These are phyloP conservation scores for Pangasius sanitwongsei DNA, from an alignment of 2,797 vertebrate genomes.

Conservation along the genomic window DNA sequence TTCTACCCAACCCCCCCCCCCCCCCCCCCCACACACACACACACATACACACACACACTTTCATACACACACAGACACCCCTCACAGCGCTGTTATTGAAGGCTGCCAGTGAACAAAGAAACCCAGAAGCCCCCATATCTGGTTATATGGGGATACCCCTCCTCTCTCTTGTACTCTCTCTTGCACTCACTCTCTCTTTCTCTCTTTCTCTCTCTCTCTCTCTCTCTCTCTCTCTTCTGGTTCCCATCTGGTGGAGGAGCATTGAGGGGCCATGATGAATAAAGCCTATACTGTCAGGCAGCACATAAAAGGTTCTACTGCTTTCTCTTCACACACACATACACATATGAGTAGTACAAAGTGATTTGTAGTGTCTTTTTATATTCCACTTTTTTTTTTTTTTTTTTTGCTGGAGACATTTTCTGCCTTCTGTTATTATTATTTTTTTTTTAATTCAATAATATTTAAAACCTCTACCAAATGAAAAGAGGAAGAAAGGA, in stretches of 20 bases:
- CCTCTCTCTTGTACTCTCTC: conserved; percentile 60
- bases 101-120: conserved; percentile 75
- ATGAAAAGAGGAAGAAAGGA: neutral
- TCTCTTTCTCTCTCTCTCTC: conserved; percentile 53
- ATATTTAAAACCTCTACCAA: neutral
- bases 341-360: conserved; percentile 35
- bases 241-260: conserved; percentile 74
- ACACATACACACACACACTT: conserved; percentile 62
- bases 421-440: neutral
- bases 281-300: conserved; percentile 48
- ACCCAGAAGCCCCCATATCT: conserved; percentile 58
- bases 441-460: neutral
- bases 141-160: conserved; percentile 38
- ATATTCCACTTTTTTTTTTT: neutral
- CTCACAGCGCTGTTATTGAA: conserved; percentile 71
- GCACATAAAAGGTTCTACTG: conserved; percentile 44
- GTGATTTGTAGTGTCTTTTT: conserved; percentile 29
- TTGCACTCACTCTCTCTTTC: conserved; percentile 40
- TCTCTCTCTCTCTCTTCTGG: conserved; percentile 33
- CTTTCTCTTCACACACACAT: conserved; percentile 21
- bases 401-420: conserved; percentile 14
- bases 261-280: conserved; percentile 67
- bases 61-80: neutral
- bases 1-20: too few relatives aligned
- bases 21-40: conserved; percentile 41